phyloP scores from a whole-genome alignment of 2,797 vertebrate species.

The Poecilia gillii region DNA sequence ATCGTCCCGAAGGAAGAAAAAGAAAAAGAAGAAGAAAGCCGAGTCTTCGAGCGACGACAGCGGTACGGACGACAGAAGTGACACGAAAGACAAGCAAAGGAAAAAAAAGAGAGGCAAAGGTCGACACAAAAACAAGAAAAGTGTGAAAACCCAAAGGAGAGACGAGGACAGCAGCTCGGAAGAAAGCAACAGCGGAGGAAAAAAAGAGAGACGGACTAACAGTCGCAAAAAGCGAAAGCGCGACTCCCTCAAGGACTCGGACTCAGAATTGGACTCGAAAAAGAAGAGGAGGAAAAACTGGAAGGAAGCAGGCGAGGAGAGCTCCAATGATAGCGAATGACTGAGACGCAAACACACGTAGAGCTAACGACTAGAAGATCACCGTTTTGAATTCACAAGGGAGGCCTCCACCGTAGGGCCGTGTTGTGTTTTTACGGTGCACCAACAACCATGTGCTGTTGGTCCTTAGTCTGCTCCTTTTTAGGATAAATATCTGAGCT shows the following conservation, averaged over 20 bases:
- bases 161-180: constrained; percentile 80
- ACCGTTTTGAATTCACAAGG: constrained; percentile 37
- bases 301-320: constrained; percentile 86
- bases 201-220: constrained; percentile 53
- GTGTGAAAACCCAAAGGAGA: constrained; percentile 71
- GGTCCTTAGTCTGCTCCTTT: constrained; percentile 34
- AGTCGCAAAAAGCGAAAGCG: constrained; percentile 74
- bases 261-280: constrained; percentile 52
- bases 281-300: constrained; percentile 89
- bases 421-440: constrained; percentile 46
- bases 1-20: constrained; percentile 87
- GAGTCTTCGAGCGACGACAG: constrained; percentile 73
- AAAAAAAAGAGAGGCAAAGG: constrained; percentile 74
- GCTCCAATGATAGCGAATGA: constrained; percentile 85
- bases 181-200: constrained; percentile 70
- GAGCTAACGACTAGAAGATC: constrained; percentile 32
- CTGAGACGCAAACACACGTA: constrained; percentile 52
- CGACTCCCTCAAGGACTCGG: constrained; percentile 56
- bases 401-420: constrained; percentile 34
- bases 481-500: constrained; percentile 44
- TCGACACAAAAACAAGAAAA: constrained; percentile 73
- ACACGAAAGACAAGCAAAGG: constrained; percentile 61
- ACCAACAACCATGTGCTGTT: constrained; percentile 52
- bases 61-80: constrained; percentile 54
- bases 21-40: constrained; percentile 90